Percentiles rank a stretch among this genome's conserved stretches.
These are phyloP conservation scores for Dendroctonus ponderosae DNA, from an alignment of 1,140 invertebrate genomes.

Conservation along the genomic window DNA sequence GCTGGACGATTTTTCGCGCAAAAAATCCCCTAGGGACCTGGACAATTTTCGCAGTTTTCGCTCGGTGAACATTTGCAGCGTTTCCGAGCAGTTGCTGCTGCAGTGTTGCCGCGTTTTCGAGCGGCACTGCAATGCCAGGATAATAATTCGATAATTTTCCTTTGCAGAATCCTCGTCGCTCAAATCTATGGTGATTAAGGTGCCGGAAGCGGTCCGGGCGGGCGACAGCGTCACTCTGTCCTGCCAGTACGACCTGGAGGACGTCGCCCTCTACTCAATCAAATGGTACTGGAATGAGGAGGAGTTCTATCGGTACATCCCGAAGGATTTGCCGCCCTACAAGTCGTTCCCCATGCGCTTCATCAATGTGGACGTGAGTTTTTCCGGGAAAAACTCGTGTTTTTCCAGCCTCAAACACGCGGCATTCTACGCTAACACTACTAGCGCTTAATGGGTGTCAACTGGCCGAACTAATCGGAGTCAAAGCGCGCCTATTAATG, in stretches of 20 bases:
- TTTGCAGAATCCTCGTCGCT: constrained; percentile 43
- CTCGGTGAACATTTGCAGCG: too few species aligned
- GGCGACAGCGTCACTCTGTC: constrained; percentile 67
- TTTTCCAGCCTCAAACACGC: background rate
- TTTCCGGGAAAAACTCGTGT: background rate
- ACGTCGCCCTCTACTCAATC: constrained; percentile 74
- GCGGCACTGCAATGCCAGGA: too few species aligned
- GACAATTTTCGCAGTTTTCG: too few species aligned
- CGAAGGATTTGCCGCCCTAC: constrained; percentile 66
- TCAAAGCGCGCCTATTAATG: too few species aligned
- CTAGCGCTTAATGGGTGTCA: too few species aligned
- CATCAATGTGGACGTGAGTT: constrained; percentile 75
- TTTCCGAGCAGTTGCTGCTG: too few species aligned
- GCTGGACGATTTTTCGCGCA: too few species aligned
- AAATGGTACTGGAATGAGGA: constrained; percentile 79
- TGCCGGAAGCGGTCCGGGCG: constrained; percentile 63
- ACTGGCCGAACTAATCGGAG: too few species aligned
- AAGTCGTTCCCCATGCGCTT: constrained; percentile 65
- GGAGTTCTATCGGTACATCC: constrained; percentile 79
- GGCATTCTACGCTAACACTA: background rate
- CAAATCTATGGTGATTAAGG: constrained; percentile 55
- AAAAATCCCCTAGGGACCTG: too few species aligned
- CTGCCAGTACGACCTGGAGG: constrained; percentile 73
- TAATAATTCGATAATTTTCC: constrained; percentile 11
- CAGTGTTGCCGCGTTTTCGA: too few species aligned